Conservation (phyloP, 53 echinoderm and acorn worm species). For the Henricia sp. region DNA sequence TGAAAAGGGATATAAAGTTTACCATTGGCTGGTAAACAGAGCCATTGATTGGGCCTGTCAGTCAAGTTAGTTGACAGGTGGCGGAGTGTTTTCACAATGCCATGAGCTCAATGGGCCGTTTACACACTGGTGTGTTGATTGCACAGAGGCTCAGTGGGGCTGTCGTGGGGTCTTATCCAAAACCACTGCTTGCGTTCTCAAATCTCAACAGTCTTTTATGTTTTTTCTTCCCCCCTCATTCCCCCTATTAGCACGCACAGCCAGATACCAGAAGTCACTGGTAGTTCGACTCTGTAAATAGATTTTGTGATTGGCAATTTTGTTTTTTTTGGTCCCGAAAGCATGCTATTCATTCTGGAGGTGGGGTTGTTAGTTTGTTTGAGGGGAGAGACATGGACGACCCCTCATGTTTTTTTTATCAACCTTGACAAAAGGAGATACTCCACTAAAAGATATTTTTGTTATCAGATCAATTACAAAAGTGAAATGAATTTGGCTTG, state of each 20-base stretch:
- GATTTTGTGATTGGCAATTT: too few species aligned
- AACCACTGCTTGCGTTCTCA: conserved; percentile 16
- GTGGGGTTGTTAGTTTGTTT: too few species aligned
- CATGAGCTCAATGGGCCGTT: conserved; percentile 66
- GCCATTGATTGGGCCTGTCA: conserved; percentile 72
- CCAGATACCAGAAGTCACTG: conserved; percentile 29
- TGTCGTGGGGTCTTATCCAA: conserved; percentile 21
- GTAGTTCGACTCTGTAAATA: too few species aligned
- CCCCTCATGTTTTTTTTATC: conserved; percentile 38
- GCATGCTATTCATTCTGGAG: too few species aligned
- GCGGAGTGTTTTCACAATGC: conserved; percentile 68
- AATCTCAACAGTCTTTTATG: neutral
- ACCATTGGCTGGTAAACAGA: conserved; percentile 66
- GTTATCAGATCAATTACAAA: neutral
- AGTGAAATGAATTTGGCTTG: conserved; percentile 25
- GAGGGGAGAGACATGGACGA: too few species aligned
- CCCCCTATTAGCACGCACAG: neutral
- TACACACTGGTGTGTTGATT: conserved; percentile 58
- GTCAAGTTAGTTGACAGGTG: conserved; percentile 67
- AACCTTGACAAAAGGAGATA: neutral
- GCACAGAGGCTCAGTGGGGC: conserved; percentile 54
- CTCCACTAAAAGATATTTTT: neutral
- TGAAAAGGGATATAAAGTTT: conserved; percentile 61
- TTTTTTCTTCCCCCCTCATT: neutral
- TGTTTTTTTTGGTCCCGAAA: too few species aligned